Evolutionary conservation across 2,797 vertebrate species (phyloP).

Genomic region (Bovichtus diacanthus): DNA sequence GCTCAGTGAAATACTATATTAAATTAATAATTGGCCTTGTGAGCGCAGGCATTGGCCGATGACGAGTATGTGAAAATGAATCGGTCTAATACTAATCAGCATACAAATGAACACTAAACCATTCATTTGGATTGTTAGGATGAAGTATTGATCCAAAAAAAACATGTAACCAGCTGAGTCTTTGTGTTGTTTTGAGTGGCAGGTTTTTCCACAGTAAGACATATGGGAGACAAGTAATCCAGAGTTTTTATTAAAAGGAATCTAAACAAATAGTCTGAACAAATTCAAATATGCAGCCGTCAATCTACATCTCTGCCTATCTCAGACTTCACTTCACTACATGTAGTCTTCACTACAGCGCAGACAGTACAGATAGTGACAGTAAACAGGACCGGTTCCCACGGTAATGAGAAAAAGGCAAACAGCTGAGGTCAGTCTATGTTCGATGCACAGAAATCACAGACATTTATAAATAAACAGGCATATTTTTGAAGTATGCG

Average conservation of each 20-base stretch:
- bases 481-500: not conserved
- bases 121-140: not conserved
- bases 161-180: not conserved
- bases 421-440: not conserved
- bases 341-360: not conserved
- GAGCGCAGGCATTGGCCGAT: no score
- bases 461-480: not conserved
- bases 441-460: not conserved
- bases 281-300: slow-evolving; percentile 1
- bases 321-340: not conserved
- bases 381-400: not conserved
- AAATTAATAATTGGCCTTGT: no score
- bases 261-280: not conserved
- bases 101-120: not conserved
- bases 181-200: not conserved
- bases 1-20: no score
- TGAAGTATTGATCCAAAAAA: not conserved
- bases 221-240: not conserved
- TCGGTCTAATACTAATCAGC: no score
- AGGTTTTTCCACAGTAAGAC: not conserved
- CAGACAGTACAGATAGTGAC: not conserved
- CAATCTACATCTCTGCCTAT: not conserved
- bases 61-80: no score
- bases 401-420: not conserved
- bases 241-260: not conserved